Evolutionary conservation across 2,888 invertebrate genomes (phyloP).

Genomic region (Drosophila cyrtoloma): DNA sequence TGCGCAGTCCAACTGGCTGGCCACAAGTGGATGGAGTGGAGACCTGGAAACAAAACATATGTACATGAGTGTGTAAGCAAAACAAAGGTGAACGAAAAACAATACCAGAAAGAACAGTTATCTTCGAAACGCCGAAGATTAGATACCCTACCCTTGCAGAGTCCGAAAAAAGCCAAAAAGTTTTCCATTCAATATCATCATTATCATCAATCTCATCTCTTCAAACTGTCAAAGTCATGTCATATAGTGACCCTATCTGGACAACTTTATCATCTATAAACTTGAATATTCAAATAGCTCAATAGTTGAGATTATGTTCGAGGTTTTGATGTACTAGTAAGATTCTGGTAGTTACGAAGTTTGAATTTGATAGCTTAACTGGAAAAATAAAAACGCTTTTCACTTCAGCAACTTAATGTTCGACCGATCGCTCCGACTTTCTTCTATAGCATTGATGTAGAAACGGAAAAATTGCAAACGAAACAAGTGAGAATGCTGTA

Average conservation of each 20-base stretch:
- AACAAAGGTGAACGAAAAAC: slow-evolving; percentile 23
- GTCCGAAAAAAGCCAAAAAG: background rate
- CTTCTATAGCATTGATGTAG: background rate
- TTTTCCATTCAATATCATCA: background rate
- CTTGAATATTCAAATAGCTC: background rate
- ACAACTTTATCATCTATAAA: background rate
- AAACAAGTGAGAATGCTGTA: background rate
- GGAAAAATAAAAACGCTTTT: background rate
- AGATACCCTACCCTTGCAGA: background rate
- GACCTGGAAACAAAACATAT: background rate
- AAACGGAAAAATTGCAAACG: background rate
- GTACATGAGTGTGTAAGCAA: background rate
- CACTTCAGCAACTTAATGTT: background rate
- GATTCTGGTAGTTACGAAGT: background rate
- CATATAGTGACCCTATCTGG: background rate
- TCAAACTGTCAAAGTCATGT: background rate
- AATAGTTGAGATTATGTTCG: background rate
- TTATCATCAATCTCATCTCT: background rate
- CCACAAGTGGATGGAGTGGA: slow-evolving; percentile 22
- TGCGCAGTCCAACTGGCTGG: slow-evolving; percentile 21
- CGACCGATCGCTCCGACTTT: background rate
- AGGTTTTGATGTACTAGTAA: background rate
- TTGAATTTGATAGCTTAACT: background rate
- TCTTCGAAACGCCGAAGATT: background rate
- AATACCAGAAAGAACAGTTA: slow-evolving; percentile 5